A percentile compares a stretch with the other conserved stretches of the same genome.
Conservation (phyloP, 2,113 vertebrate genomes). For the Catharus minimus region DNA sequence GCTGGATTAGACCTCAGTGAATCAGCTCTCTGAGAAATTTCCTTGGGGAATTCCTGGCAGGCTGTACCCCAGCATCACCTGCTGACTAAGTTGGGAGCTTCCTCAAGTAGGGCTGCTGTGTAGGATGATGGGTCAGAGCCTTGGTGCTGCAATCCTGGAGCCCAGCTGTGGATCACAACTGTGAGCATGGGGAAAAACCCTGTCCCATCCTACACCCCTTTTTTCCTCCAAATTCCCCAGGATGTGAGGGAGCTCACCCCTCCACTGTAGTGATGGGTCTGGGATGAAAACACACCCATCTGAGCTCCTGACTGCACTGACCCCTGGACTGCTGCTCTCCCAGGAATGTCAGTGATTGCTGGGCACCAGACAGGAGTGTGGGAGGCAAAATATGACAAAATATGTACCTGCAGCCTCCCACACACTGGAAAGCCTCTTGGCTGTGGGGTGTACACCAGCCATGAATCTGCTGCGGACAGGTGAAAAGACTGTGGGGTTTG, state of each 20-base stretch:
- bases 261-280: not conserved
- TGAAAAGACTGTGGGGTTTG: not conserved
- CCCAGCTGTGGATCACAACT: not conserved
- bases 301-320: not conserved
- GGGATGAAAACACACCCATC: accelerated
- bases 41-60: slow-evolving; percentile 14
- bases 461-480: not conserved
- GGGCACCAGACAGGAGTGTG: not conserved
- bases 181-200: not conserved
- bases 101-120: not conserved
- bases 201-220: not conserved
- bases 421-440: not conserved
- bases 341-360: accelerated
- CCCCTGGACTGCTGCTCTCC: not conserved
- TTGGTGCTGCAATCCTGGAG: not conserved
- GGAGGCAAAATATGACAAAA: not conserved
- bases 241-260: not conserved
- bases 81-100: not conserved
- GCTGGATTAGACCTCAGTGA: slow-evolving; percentile 27
- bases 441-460: not conserved
- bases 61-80: not conserved
- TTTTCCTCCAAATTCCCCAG: not conserved
- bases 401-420: not conserved
- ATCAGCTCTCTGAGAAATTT: slow-evolving; percentile 22
- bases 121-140: not conserved